Evolutionary conservation across 2,113 vertebrate species (phyloP), one percentile per base, ranked within the genome.

Genomic region (Panurus biarmicus): DNA sequence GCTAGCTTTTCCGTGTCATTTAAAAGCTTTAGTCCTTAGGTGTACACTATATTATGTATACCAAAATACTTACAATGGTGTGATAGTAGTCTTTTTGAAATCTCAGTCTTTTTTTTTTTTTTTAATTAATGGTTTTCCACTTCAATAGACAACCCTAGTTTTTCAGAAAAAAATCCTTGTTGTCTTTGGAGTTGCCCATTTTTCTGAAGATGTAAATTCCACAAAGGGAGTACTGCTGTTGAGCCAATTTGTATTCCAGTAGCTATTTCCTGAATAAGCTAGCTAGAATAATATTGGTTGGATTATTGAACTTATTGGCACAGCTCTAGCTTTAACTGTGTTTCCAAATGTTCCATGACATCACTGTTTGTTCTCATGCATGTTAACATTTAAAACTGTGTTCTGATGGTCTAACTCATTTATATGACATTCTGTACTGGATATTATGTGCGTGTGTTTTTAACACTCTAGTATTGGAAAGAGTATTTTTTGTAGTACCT

Each of bases 271-370:
- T 93, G 77, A 89, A 47, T 56, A 56, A 71, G 15, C 40, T 82
- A 84, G 64, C 61, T 90, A 82, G 67, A 84, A 88, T 81, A 82
- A 36, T 91, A 65, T 12, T 87, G 79, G 19, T 95, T 96, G 69
- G 96, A 95, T 97, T 97, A 67, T 60, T 97, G 94, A 80, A 96
- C 44, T 85, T 97, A 98, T 98, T 98, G 98, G 98, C 98, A 98
- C 98, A 98, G 98, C 96, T 96, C 98, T 98, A 98, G 97, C 97
- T 98, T 98, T 97, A 96, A 97, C 91, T 97, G 95, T 96, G 94
- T 97, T 98, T 98, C 98, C 97, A 98, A 97, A 96, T 4, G 76
- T 97, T 96, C 93, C 90, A 96, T 97, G 89, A 91, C 73, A 85
- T 97, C 88, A 97, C 95, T 97, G 51, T 97, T 95, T 96, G 71